phyloP scores from a whole-genome alignment of 2,888 invertebrate genomes.

The Hypomecis atomaria region DNA sequence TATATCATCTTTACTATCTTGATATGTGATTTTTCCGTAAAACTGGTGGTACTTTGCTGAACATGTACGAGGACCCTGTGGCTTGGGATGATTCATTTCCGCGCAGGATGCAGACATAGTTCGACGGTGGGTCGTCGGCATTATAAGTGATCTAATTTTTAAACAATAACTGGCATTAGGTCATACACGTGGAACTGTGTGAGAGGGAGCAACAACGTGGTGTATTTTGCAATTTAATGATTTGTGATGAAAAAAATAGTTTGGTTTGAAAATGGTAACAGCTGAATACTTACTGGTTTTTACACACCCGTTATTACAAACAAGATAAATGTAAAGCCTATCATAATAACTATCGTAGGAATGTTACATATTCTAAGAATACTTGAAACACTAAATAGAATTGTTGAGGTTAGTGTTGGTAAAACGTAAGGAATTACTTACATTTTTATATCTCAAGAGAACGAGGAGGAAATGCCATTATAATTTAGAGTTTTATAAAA shows the following conservation, averaged over 20 bases:
- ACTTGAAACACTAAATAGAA: too few species aligned
- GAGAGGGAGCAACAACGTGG: neutral
- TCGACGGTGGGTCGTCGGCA: constrained; percentile 9
- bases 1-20: constrained; percentile 6
- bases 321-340: too few species aligned
- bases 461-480: too few species aligned
- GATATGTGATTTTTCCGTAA: constrained; percentile 7
- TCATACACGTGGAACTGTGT: neutral
- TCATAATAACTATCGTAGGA: too few species aligned
- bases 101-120: neutral
- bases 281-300: too few species aligned
- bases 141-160: neutral
- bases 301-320: too few species aligned
- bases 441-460: too few species aligned
- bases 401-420: too few species aligned
- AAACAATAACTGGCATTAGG: neutral
- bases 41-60: constrained; percentile 1
- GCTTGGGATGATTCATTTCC: neutral
- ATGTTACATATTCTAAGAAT: too few species aligned
- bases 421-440: too few species aligned
- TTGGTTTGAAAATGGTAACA: neutral
- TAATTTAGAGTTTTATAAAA: too few species aligned
- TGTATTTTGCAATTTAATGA: neutral
- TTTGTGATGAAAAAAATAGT: neutral
- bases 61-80: constrained; percentile 2